phyloP scores from a whole-genome alignment of 2,797 vertebrate genomes.

The Paratrypauchen microcephalus region DNA sequence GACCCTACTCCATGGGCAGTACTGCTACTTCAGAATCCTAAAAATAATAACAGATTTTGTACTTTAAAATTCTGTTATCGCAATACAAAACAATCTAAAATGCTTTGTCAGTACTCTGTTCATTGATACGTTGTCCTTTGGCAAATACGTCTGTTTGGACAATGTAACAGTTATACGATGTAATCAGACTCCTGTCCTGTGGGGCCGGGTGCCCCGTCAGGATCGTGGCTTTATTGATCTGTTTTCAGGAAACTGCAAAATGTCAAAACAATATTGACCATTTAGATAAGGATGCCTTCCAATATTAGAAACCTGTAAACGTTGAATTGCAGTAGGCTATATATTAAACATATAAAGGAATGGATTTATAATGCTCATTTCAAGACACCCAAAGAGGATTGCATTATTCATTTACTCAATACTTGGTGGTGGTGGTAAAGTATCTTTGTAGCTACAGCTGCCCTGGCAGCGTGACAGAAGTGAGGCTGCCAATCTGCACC shows the following conservation, averaged over 20 bases:
- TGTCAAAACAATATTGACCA: background rate
- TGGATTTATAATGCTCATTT: no score
- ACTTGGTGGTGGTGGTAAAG: no score
- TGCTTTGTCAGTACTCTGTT: background rate
- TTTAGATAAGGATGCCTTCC: background rate
- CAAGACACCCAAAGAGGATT: no score
- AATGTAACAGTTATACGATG: background rate
- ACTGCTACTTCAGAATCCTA: no score
- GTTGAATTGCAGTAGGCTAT: no score
- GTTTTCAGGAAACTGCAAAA: background rate
- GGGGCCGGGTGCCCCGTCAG: background rate
- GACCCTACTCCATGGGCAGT: no score
- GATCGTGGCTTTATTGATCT: slow-evolving; percentile 4
- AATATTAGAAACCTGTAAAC: background rate
- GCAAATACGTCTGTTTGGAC: background rate
- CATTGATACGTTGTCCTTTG: background rate
- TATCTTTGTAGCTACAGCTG: no score
- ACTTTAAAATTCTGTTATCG: background rate
- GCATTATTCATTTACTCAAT: no score
- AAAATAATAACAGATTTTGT: no score
- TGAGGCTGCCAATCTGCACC: no score
- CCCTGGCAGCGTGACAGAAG: no score
- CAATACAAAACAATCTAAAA: background rate
- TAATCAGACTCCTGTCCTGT: background rate
- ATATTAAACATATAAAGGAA: no score